Base-by-base conservation (phyloP, 2,888 invertebrate species). In the Drosophila borborema region DNA sequence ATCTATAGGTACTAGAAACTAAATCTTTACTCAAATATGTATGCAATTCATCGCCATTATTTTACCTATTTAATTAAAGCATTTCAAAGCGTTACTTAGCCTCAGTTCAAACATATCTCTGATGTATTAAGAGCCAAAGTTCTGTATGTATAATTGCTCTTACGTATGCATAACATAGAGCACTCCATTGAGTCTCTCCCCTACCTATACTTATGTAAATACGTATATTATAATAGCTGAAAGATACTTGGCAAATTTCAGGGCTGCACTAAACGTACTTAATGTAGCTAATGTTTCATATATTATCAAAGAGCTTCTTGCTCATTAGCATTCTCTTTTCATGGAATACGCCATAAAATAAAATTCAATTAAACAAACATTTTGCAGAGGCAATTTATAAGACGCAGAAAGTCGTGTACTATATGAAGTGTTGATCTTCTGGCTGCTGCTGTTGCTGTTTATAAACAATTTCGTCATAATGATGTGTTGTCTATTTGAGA, bases 401-500 rank as follows among this genome's bases (percentile, higher is more conserved):
- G 20, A 23, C 34, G 45, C 16, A 20, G 9, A 45, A 23, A 36
- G 34, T 36, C 23, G 16, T 20, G 16, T 20, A 6, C 28, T 28
- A 14, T 34, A 36, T 36, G n/a, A 36, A 28, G 43, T 36, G 16
- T 43, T 20, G 55, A 51, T 55, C 23, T 23, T 16, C 23, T 46
- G 46, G 49, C 48, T 53, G 31, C 28, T n/a, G 48, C 48, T 46
- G n/a, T n/a, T 20, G 23, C 31, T 71, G 43, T 56, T 55, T 55
- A 51, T 56, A 51, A 61, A 45, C n/a, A 56, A 49, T 71, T 54
- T 68, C 36, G 43, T 55, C 38, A 45, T 71, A 45, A 70, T 70
- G 49, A 55, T 61, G 48, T 46, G 48, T 48, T 20, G 68, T 34
- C 20, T 18, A 48, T 64, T 55, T 62, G 48, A 65, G 31, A 64